These are phyloP conservation scores for Formica selysi DNA, from an alignment of 1,140 invertebrate species.

Conservation along the genomic window DNA sequence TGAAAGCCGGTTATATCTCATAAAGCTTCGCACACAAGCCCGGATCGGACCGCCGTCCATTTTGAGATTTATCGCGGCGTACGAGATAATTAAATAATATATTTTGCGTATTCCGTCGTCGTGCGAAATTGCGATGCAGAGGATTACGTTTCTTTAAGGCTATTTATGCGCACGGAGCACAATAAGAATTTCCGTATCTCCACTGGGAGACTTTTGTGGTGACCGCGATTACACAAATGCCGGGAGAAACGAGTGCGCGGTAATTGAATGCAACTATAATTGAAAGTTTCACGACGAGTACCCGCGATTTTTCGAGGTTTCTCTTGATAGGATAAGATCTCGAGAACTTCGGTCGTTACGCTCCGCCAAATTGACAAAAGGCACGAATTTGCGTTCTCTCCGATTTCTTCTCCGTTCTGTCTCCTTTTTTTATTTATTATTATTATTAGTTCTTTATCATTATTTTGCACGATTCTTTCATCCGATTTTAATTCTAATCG, in stretches of 20 bases:
- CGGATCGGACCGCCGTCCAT: constrained; percentile 42
- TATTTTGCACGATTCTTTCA: constrained; percentile 13
- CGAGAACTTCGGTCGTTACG: constrained; percentile 27
- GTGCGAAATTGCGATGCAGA: neutral
- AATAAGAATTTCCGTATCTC: constrained; percentile 37
- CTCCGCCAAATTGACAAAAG: constrained; percentile 37
- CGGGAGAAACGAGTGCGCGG: neutral
- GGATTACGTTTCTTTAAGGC: constrained; percentile 54
- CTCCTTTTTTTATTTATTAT: neutral
- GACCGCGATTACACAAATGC: constrained; percentile 42
- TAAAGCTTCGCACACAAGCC: constrained; percentile 13
- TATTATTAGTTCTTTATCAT: neutral
- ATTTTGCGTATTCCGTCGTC: constrained; percentile 4
- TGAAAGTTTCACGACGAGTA: constrained; percentile 41
- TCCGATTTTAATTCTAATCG: constrained; percentile 2
- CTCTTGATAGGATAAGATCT: constrained; percentile 26
- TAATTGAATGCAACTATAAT: constrained; percentile 67
- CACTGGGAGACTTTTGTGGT: constrained; percentile 38
- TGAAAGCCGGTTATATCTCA: constrained; percentile 39
- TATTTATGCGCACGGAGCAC: constrained; percentile 53
- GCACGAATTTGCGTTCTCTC: constrained; percentile 11
- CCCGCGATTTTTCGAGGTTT: constrained; percentile 26
- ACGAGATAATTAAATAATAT: constrained; percentile 47
- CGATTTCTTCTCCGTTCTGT: neutral
- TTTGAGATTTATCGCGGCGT: constrained; percentile 40